A percentile compares a stretch with the other conserved stretches of the same genome.
These are phyloP conservation scores for Cotesia typhae DNA, from an alignment of 1,140 invertebrate species.

Conservation along the genomic window DNA sequence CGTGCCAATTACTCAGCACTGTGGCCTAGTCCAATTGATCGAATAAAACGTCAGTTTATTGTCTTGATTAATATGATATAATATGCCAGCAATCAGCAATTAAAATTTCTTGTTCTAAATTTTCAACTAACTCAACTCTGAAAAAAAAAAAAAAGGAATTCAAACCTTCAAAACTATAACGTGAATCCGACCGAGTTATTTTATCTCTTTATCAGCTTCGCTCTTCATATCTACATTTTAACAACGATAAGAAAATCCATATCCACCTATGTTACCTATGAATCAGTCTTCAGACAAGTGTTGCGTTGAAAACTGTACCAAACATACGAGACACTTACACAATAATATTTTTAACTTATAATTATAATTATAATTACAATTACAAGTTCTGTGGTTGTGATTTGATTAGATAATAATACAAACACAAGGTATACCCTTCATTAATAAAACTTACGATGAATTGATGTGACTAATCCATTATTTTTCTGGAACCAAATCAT, in stretches of 20 bases:
- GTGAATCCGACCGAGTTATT: conserved; percentile 19
- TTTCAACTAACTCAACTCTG: too few species aligned
- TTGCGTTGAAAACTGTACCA: background rate
- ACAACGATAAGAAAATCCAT: conserved; percentile 27
- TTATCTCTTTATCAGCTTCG: conserved; percentile 22
- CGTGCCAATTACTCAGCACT: too few species aligned
- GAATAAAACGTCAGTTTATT: too few species aligned
- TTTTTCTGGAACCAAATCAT: conserved; percentile 4
- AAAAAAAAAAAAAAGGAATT: too few species aligned
- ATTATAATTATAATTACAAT: background rate
- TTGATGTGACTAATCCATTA: background rate
- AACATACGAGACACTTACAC: background rate
- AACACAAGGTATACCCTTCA: background rate
- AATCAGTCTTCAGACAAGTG: conserved; percentile 3
- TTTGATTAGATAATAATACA: background rate
- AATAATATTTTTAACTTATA: background rate
- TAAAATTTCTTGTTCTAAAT: too few species aligned
- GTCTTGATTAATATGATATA: too few species aligned
- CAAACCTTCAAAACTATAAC: background rate
- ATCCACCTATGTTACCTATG: conserved; percentile 1
- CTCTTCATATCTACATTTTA: conserved; percentile 24
- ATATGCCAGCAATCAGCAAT: too few species aligned
- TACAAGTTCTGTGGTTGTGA: background rate
- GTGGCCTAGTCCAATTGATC: too few species aligned
- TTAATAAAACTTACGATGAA: background rate